Evolutionary conservation across 2,797 vertebrate genomes (phyloP), one percentile per base, ranked within the genome.

Genomic region (Lophotriccus pileatus): DNA sequence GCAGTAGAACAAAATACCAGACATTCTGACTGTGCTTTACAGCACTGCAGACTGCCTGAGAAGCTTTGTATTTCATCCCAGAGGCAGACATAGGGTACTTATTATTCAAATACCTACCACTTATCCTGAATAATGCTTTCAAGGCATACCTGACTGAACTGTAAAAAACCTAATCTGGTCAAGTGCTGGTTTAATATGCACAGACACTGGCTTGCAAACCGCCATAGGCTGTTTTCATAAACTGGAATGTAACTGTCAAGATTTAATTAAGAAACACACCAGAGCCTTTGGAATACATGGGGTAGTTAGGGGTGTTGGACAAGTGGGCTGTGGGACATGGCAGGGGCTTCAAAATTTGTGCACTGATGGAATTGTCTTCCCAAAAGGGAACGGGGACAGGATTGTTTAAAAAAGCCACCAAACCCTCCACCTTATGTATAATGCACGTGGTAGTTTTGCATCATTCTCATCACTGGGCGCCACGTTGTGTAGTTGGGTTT

Each of bases 141-240:
- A 90, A 85, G 73, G 43, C 74, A 55, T 84, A 93, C 60, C 87
- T 96, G 89, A 58, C 68, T 91, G 81, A 95, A 87, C 80, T 90
- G 67, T 73, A 89, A 94, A 95, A 80, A 82, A 7, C 12, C 23
- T 79, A 59, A 27, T 78, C 89, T 93, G 89, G 91, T 82, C 80
- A 91, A 96, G 84, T 41, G 81, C n/a, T 74, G 56, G 24, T 89
- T 90, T 87, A 63, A 78, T 73, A 74, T 49, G 58, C 64, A 32
- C 47, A 87, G 60, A 18, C 2, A 12, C 60, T n/a, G 27, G 30
- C 58, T 80, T 3, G 7, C 50, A 69, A 93, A 76, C 14, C 28
- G 56, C 37, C 22, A 17, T 17, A 59, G 79, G 58, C 67, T 74
- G 37, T 79, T 88, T 87, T 62, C 23, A 78, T 90, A 87, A 94